Conservation (phyloP, 2,113 vertebrate genomes). For the Nothoprocta perdicaria region DNA sequence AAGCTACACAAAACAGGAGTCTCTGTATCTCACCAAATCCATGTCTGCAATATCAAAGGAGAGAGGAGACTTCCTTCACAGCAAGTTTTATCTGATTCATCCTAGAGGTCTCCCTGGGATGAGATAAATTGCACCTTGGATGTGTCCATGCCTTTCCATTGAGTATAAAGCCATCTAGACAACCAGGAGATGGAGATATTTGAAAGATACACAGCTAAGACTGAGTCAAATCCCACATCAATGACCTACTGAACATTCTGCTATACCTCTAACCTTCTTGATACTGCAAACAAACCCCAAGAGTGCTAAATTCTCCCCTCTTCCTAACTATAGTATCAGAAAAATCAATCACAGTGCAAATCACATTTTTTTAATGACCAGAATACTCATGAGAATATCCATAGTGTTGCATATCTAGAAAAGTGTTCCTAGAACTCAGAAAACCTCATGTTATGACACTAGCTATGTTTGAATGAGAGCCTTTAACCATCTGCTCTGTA, state of each 20-base stretch:
- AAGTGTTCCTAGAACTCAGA: not conserved
- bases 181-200: not conserved
- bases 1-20: not conserved
- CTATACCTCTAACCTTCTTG: not conserved
- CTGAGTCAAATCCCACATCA: not conserved
- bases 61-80: not conserved
- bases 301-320: not conserved
- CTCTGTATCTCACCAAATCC: not conserved
- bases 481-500: not conserved
- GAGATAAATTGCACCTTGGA: not conserved
- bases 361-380: not conserved
- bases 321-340: not conserved
- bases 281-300: not conserved
- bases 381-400: not conserved
- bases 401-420: not conserved
- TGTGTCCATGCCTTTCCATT: not conserved
- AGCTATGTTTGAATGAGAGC: not conserved
- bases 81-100: not conserved
- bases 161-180: not conserved
- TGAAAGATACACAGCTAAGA: rapidly evolving
- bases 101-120: not conserved
- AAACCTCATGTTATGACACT: not conserved
- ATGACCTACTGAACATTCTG: not conserved
- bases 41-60: not conserved
- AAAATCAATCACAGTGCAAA: not conserved